Conservation (phyloP, 92 coral and sea anemone genomes). For the Siderastrea radians region DNA sequence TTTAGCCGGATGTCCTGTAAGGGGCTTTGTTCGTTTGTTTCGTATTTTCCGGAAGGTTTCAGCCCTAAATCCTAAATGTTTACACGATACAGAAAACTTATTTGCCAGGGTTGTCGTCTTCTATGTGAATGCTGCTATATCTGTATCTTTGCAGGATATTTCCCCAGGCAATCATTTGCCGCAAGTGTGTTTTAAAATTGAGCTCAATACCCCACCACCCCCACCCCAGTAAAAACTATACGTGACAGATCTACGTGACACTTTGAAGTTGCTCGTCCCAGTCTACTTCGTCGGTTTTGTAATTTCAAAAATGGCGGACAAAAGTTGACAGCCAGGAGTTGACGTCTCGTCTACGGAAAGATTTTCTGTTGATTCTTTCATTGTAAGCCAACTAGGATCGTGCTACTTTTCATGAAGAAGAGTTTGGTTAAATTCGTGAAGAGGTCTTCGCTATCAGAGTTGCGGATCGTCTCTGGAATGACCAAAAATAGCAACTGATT, state of each 20-base stretch:
- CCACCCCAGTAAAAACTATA: not conserved
- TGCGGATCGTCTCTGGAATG: not conserved
- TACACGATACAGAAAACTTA: too few species aligned
- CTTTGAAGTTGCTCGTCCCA: not conserved
- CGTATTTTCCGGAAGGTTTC: too few species aligned
- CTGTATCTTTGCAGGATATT: too few species aligned
- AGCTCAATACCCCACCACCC: not conserved
- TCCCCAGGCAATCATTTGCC: too few species aligned
- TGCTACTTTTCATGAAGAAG: not conserved
- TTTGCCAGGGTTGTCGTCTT: too few species aligned
- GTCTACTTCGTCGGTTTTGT: not conserved
- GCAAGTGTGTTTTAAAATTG: too few species aligned
- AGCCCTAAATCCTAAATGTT: too few species aligned
- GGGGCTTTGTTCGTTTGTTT: too few species aligned
- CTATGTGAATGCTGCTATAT: too few species aligned
- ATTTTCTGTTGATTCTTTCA: not conserved
- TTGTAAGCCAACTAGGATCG: not conserved
- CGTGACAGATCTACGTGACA: not conserved
- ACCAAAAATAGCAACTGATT: slow-evolving; percentile 35
- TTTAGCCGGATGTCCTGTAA: too few species aligned
- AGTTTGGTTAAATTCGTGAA: not conserved
- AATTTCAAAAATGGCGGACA: not conserved
- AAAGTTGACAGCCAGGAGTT: not conserved
- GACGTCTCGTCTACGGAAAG: too few species aligned
- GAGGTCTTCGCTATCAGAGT: not conserved